A percentile compares a stretch with the other conserved stretches of the same genome.
These are phyloP conservation scores for Alca torda DNA, from an alignment of 2,797 vertebrate species.

Conservation along the genomic window DNA sequence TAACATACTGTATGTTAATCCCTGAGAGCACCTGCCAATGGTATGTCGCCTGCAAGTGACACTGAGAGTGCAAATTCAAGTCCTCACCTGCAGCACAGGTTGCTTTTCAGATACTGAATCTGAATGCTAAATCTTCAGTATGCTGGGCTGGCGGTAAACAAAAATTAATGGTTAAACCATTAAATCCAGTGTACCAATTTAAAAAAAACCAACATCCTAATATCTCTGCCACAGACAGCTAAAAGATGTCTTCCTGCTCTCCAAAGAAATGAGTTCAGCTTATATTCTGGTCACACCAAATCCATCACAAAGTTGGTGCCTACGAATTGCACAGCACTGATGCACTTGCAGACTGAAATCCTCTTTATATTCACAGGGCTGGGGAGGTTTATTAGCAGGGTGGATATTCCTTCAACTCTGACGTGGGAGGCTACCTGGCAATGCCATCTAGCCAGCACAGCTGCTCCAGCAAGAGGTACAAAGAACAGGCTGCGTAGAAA, in stretches of 20 bases:
- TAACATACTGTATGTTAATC: constrained; percentile 21
- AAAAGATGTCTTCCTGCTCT: not conserved
- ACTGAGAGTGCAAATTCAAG: not conserved
- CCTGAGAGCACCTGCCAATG: constrained; percentile 72
- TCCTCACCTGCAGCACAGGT: constrained; percentile 10
- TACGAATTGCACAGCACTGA: not conserved
- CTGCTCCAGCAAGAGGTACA: not conserved
- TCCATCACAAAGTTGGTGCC: not conserved
- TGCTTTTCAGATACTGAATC: not conserved
- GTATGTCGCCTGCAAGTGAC: not conserved
- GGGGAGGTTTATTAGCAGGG: not conserved
- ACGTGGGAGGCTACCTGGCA: not conserved
- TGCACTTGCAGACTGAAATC: not conserved
- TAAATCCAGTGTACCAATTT: not conserved
- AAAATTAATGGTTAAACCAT: not conserved
- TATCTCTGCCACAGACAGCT: not conserved
- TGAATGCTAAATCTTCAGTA: not conserved
- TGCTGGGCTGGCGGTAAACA: not conserved
- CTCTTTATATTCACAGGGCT: not conserved
- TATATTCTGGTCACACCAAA: not conserved
- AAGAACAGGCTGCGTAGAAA: not conserved
- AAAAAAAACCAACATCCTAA: not conserved
- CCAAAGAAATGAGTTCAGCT: not conserved
- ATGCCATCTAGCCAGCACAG: not conserved
- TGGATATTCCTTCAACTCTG: not conserved